These are phyloP conservation scores for Ictalurus punctatus DNA, from an alignment of 2,113 vertebrate genomes.

Conservation along the genomic window DNA sequence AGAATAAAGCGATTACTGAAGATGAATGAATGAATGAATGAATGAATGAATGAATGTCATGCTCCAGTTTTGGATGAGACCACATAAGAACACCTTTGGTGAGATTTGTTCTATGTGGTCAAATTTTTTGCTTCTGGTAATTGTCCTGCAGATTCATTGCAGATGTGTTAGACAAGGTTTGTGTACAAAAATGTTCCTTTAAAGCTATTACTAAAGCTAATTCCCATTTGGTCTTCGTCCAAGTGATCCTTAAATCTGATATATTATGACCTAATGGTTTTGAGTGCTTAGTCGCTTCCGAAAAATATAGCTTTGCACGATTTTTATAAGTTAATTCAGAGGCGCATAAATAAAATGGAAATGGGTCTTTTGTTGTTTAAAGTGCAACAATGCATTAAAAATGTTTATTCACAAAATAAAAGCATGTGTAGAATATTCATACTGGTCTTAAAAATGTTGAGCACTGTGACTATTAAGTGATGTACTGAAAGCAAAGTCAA, in stretches of 20 bases:
- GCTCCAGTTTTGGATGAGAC: background rate
- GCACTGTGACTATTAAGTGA: background rate
- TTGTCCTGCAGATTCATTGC: background rate
- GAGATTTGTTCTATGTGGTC: background rate
- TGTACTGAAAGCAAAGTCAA: conserved; percentile 12
- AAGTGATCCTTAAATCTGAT: background rate
- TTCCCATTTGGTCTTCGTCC: background rate
- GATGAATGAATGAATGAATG: background rate
- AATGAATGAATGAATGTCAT: background rate
- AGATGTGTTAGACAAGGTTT: background rate
- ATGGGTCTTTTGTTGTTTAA: background rate
- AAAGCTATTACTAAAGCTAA: background rate
- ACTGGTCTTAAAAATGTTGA: background rate
- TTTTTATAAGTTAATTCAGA: background rate
- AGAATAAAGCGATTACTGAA: background rate
- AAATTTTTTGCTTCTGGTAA: background rate
- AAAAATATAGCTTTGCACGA: background rate
- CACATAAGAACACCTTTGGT: background rate
- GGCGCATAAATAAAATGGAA: background rate
- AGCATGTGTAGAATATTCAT: background rate
- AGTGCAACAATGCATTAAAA: background rate
- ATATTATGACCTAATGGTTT: background rate
- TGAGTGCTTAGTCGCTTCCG: background rate
- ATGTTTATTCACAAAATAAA: conserved; percentile 13
- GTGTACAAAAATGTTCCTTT: background rate